A percentile compares a stretch with the other conserved stretches of the same genome.
These are phyloP conservation scores for Anthopleura xanthogrammica DNA, from an alignment of 92 coral and sea anemone genomes.

Conservation along the genomic window DNA sequence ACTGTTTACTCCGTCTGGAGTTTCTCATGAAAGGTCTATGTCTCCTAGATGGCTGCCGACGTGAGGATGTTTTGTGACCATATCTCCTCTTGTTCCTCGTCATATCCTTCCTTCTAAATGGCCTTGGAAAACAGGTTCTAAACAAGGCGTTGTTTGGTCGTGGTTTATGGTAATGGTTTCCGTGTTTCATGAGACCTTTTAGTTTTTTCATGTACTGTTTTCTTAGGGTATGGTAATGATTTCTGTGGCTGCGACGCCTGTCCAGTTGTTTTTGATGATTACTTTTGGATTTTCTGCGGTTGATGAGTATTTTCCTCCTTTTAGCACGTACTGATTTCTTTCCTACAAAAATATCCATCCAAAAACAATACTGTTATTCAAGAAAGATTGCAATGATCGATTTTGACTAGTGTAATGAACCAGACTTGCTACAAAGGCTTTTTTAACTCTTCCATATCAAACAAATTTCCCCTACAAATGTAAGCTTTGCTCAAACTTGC, in stretches of 20 bases:
- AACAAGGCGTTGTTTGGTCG: neutral
- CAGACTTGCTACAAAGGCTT: too few species aligned
- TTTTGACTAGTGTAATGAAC: too few species aligned
- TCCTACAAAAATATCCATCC: neutral
- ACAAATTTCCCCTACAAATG: too few species aligned
- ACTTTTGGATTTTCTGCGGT: constrained; percentile 2
- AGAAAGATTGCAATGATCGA: neutral
- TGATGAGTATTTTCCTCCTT: neutral
- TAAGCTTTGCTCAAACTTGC: too few species aligned
- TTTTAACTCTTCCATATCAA: too few species aligned
- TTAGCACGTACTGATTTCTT: constrained; percentile 19
- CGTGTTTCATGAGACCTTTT: neutral
- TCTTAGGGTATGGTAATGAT: constrained; percentile 7
- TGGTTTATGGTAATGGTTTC: constrained; percentile 12
- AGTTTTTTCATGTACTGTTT: neutral
- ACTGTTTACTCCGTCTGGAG: constrained; percentile 1
- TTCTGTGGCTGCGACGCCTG: neutral
- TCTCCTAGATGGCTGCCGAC: neutral
- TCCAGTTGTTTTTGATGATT: neutral
- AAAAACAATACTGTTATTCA: neutral
- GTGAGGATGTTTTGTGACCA: neutral
- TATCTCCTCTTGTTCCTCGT: neutral
- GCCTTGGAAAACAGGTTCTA: neutral
- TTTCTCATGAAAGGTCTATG: neutral
- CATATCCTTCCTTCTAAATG: neutral